A percentile compares a stretch with the other conserved stretches of the same genome.
Conservation (phyloP, 2,797 vertebrate species). For the Microctenopoma lineatum region DNA sequence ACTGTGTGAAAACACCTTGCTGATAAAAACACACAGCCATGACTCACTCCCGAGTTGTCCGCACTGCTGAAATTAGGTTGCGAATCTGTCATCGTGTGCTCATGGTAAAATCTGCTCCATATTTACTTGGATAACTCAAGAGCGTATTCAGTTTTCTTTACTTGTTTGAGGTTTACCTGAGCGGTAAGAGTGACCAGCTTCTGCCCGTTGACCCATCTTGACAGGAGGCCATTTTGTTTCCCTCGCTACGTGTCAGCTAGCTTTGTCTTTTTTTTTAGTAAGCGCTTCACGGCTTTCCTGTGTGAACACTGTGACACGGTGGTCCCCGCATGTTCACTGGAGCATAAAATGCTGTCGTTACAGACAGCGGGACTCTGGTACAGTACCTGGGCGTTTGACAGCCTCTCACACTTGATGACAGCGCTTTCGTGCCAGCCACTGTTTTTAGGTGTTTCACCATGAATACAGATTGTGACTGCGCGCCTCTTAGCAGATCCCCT, state of each 20-base stretch:
- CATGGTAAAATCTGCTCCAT: conserved; percentile 6
- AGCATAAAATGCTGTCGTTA: conserved; percentile 57
- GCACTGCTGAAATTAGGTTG: conserved; percentile 35
- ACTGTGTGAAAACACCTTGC: conserved; percentile 55
- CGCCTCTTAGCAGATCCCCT: conserved; percentile 31
- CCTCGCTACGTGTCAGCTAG: conserved; percentile 53
- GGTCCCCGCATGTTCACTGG: conserved; percentile 58
- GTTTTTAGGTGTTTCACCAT: conserved; percentile 45
- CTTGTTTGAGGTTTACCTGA: conserved; percentile 8
- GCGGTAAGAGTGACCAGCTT: conserved; percentile 8
- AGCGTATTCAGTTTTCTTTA: conserved; percentile 1
- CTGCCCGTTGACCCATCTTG: conserved; percentile 55
- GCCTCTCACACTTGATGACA: conserved; percentile 60
- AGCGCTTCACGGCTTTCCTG: conserved; percentile 26
- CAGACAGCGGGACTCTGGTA: conserved; percentile 64
- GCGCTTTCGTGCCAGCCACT: conserved; percentile 43
- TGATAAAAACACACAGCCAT: conserved; percentile 32
- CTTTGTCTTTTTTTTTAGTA: conserved; percentile 17
- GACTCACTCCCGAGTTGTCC: conserved; percentile 45
- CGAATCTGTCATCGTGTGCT: conserved; percentile 25
- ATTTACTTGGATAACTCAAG: neutral
- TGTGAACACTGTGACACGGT: conserved; percentile 44
- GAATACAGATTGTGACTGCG: conserved; percentile 48
- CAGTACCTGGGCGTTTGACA: conserved; percentile 71
- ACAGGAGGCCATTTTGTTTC: conserved; percentile 73